A percentile compares a stretch with the other conserved stretches of the same genome.
These are phyloP conservation scores for Musca vetustissima DNA, from an alignment of 1,140 invertebrate species.

Conservation along the genomic window DNA sequence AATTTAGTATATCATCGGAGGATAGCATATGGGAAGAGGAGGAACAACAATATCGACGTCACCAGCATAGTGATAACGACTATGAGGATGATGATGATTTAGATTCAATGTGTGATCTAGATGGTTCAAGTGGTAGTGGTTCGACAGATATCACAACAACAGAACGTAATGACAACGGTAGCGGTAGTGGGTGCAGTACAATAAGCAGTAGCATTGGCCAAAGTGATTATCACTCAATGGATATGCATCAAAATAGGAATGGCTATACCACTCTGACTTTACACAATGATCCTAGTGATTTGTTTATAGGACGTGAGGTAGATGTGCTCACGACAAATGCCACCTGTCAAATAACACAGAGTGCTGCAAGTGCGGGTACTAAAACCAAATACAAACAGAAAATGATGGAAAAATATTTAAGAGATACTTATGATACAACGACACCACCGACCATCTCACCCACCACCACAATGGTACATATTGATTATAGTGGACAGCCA, in stretches of 20 bases:
- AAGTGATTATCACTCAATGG: not conserved
- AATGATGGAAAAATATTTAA: constrained; percentile 63
- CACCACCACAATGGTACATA: constrained; percentile 7
- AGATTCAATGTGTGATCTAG: constrained; percentile 35
- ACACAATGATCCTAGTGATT: not conserved
- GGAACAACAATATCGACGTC: constrained; percentile 35
- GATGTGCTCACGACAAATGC: constrained; percentile 5
- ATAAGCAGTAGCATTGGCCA: constrained; percentile 35
- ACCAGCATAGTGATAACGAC: constrained; percentile 10
- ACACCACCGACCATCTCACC: too few species aligned
- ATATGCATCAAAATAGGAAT: not conserved
- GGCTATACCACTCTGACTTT: not conserved
- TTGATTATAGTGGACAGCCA: constrained; percentile 32
- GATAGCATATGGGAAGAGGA: constrained; percentile 73
- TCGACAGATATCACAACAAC: constrained; percentile 6
- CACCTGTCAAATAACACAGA: not conserved
- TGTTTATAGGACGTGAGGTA: constrained; percentile 9
- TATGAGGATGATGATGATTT: constrained; percentile 35
- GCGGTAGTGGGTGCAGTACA: constrained; percentile 4
- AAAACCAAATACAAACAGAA: constrained; percentile 60
- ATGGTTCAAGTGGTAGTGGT: constrained; percentile 35
- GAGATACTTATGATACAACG: constrained; percentile 53
- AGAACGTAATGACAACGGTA: not conserved
- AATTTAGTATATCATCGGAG: constrained; percentile 72
- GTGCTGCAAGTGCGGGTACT: not conserved